phyloP scores from a whole-genome alignment of 2,888 invertebrate genomes.

The Acleris emargana region DNA sequence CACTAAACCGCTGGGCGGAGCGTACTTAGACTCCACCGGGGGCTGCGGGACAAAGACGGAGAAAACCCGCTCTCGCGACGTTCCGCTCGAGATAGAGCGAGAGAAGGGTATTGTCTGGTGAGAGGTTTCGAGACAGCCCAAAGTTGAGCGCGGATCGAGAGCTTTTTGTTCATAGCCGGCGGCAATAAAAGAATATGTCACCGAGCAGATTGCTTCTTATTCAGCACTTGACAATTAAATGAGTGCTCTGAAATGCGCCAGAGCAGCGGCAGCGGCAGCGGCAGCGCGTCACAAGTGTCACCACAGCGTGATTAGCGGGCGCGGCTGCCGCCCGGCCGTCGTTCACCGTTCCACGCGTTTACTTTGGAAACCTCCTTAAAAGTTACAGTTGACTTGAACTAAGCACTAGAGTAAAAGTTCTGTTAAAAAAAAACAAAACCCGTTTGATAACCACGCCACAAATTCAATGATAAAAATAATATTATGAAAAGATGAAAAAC shows the following conservation, averaged over 20 bases:
- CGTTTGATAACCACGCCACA: conserved; percentile 33
- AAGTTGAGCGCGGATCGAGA: conserved; percentile 74
- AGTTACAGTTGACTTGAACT: conserved; percentile 36
- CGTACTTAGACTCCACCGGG: conserved; percentile 79
- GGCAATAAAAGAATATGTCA: conserved; percentile 78
- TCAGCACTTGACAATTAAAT: conserved; percentile 81
- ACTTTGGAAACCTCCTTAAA: conserved; percentile 45
- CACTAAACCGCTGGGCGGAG: conserved; percentile 84
- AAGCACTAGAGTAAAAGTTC: not conserved
- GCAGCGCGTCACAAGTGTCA: conserved; percentile 59
- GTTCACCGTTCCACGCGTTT: conserved; percentile 40
- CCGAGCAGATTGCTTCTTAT: conserved; percentile 80
- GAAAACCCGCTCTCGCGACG: conserved; percentile 52
- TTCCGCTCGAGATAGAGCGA: conserved; percentile 59
- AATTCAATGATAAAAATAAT: conserved; percentile 53
- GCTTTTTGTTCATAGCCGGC: conserved; percentile 77
- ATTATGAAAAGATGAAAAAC: conserved; percentile 53
- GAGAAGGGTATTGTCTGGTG: conserved; percentile 63
- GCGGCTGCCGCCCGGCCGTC: conserved; percentile 25
- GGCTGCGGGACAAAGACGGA: conserved; percentile 72
- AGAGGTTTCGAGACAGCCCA: conserved; percentile 69
- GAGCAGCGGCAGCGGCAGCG: conserved; percentile 40
- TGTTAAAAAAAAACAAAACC: conserved; percentile 18
- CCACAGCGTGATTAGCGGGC: conserved; percentile 76
- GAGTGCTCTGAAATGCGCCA: conserved; percentile 74